Evolutionary conservation across 1,140 invertebrate species (phyloP), one percentile per base, ranked within the genome.

Genomic region (Temnothorax longispinosus): DNA sequence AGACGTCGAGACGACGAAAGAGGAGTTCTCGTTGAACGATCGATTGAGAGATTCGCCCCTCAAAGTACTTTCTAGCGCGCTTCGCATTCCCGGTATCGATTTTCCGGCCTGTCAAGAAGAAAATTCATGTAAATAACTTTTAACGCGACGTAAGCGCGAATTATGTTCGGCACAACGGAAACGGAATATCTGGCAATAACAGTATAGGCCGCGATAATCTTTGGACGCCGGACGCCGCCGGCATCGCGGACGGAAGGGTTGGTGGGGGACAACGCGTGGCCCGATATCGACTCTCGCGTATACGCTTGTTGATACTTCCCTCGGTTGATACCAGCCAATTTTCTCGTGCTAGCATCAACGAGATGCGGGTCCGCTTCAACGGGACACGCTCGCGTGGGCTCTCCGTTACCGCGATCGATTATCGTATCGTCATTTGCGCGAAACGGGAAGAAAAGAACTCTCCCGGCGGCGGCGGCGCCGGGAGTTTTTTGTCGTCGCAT

Each of bases 381-480:
- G 27, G 27, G 27, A 27, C 27, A 27, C 27, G 27, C 27, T 27
- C 27, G 27, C 27, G 27, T 1, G 27, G 27, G 27, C 27, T 27
- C 27, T 27, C 27, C 27, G 27, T 27, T 27, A 27, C 27, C 27
- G 27, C 27, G 38, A 64, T 78, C 60, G 82, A 85, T 85, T 62
- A 62, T 84, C 58, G 18, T 62, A 52, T 65, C 18, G 11, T 78
- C 75, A 18, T 81, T 80, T 15, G 6, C 18, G 32, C 50, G 41
- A 84, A 84, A 60, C 44, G 18, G 32, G 50, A 47, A 21, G 54
- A n/a, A 81, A 56, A 69, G 50, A 78, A 50, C 18, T n/a, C 27
- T 27, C 27, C 27, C 27, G 27, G 6, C 41, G 27, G 27, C 27
- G 27, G 27, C 27, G 27, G 50, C 35, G n/a, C n/a, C 10, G 32